Percentiles rank a stretch among this genome's conserved stretches.
These are phyloP conservation scores for Acridotheres tristis DNA, from an alignment of 2,797 vertebrate species.

Conservation along the genomic window DNA sequence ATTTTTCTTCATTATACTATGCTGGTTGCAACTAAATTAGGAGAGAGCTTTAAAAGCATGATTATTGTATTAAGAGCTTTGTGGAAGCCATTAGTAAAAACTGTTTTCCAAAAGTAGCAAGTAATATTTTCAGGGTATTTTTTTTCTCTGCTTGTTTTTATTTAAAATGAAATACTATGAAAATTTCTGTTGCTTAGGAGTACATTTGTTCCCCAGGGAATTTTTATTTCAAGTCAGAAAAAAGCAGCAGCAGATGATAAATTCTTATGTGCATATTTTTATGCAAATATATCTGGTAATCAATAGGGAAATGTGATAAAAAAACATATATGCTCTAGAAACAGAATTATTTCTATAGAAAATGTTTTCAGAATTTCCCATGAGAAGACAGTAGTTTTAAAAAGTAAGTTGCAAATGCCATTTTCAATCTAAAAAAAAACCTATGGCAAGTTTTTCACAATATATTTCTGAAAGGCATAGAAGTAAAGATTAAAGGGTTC, in stretches of 20 bases:
- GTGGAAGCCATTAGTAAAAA: slow-evolving; percentile 45
- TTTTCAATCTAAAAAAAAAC: background rate
- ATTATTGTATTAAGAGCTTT: slow-evolving; percentile 46
- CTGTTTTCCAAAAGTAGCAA: slow-evolving; percentile 34
- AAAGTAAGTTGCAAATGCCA: background rate
- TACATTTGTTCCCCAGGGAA: slow-evolving; percentile 27
- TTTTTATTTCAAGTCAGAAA: slow-evolving; percentile 49
- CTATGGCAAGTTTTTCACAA: background rate
- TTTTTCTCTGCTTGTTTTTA: slow-evolving; percentile 30
- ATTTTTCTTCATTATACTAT: slow-evolving; percentile 24
- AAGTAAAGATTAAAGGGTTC: slow-evolving; percentile 20
- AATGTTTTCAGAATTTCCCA: slow-evolving; percentile 42
- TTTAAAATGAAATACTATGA: slow-evolving; percentile 35
- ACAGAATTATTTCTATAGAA: slow-evolving; percentile 41
- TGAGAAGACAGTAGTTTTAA: slow-evolving; percentile 29
- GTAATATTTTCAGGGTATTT: slow-evolving; percentile 7
- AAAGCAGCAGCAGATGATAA: slow-evolving; percentile 33
- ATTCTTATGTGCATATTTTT: slow-evolving; percentile 31
- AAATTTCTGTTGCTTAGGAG: slow-evolving; percentile 40
- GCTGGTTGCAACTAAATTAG: slow-evolving; percentile 19
- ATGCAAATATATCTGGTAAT: slow-evolving; percentile 41
- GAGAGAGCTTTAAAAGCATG: slow-evolving; percentile 29
- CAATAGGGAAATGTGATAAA: slow-evolving; percentile 49
- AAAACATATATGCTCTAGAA: slow-evolving; percentile 36
- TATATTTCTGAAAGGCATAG: background rate